phyloP scores from a whole-genome alignment of 1,140 invertebrate species.

The Lepidostoma basale region DNA sequence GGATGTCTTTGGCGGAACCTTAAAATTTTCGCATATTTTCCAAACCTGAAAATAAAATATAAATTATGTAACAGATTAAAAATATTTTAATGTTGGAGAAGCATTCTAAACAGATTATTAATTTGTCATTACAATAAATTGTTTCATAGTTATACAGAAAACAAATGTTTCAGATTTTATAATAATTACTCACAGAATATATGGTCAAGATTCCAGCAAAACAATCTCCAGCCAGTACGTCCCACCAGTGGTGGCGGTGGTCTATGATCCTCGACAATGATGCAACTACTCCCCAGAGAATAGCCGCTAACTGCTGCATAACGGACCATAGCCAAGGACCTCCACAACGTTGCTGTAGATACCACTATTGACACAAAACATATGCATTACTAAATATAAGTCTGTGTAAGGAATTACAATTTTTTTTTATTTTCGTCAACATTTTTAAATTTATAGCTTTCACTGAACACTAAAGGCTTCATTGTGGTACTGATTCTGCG shows the following conservation, averaged over 20 bases:
- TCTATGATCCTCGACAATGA: conserved; percentile 71
- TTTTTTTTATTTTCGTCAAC: too few species aligned
- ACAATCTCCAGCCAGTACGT: conserved; percentile 67
- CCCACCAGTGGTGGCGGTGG: conserved; percentile 78
- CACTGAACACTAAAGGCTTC: too few species aligned
- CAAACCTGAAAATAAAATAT: neutral
- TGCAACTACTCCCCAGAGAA: conserved; percentile 67
- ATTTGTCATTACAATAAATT: too few species aligned
- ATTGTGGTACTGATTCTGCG: too few species aligned
- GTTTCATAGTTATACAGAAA: neutral
- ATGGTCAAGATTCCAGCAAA: conserved; percentile 58
- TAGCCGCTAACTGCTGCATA: conserved; percentile 65
- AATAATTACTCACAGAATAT: conserved; percentile 24
- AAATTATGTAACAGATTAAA: neutral
- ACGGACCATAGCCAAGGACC: conserved; percentile 62
- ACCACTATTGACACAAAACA: conserved; percentile 49
- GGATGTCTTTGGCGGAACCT: neutral
- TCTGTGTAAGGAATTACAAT: too few species aligned
- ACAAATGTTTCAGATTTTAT: neutral
- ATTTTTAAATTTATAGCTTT: too few species aligned
- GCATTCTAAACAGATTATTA: too few species aligned
- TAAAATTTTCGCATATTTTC: neutral
- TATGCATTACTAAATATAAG: neutral
- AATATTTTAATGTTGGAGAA: too few species aligned
- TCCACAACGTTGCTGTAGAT: conserved; percentile 66